A percentile compares a stretch with the other conserved stretches of the same genome.
phyloP scores from a whole-genome alignment of 64 coral and sea anemone species.

The Dendrophyllia cribrosa region DNA sequence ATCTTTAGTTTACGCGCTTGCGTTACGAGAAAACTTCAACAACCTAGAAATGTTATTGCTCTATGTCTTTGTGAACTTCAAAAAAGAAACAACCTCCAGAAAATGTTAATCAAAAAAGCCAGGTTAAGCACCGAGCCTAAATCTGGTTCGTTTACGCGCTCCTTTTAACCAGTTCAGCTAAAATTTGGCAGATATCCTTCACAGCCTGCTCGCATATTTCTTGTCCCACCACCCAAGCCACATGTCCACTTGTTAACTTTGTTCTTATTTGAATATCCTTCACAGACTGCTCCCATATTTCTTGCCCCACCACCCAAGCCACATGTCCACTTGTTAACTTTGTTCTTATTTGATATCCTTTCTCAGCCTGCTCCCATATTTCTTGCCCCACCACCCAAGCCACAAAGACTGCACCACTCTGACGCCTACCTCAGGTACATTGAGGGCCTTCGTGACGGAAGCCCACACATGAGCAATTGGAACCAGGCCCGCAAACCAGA shows the following conservation, averaged over 20 bases:
- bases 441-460: conserved; percentile 97
- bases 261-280: neutral
- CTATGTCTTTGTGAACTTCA: no score
- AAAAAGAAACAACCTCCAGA: no score
- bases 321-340: conserved; percentile 5
- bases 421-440: conserved; percentile 99
- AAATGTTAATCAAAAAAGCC: no score
- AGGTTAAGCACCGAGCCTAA: no score
- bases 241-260: conserved; percentile 6
- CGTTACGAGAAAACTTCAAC: no score
- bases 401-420: conserved; percentile 92
- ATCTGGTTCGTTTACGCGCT: no score
- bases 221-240: conserved; percentile 87
- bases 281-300: conserved; percentile 88
- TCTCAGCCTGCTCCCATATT: conserved; percentile 88
- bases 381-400: conserved; percentile 86
- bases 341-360: neutral
- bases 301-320: conserved; percentile 88
- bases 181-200: neutral
- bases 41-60: no score
- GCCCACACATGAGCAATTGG: conserved; percentile 98
- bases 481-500: conserved; percentile 92
- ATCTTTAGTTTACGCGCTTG: no score
- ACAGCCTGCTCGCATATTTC: conserved; percentile 86
- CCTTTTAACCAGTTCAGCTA: no score